Percentiles rank a stretch among this genome's conserved stretches.
These are phyloP conservation scores for Sinella curviseta DNA, from an alignment of 1,140 invertebrate genomes.

Conservation along the genomic window DNA sequence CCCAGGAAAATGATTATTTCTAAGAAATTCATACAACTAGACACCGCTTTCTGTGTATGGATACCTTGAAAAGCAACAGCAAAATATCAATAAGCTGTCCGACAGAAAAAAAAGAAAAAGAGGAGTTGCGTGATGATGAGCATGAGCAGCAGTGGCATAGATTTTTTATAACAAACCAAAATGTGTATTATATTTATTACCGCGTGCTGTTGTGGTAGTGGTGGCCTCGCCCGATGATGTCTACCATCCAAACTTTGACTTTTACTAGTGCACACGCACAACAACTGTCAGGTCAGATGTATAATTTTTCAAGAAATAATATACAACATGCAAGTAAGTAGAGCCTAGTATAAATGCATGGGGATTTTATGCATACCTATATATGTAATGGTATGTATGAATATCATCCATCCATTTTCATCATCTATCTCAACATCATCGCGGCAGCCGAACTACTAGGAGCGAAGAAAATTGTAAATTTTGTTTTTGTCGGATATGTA, in stretches of 20 bases:
- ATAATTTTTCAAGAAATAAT: not conserved
- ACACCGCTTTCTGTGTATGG: too few relatives aligned
- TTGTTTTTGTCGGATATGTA: not conserved
- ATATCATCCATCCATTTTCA: not conserved
- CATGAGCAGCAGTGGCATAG: not conserved
- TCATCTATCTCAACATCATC: not conserved
- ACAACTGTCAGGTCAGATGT: constrained; percentile 4
- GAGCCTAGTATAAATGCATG: too few relatives aligned
- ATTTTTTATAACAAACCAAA: too few relatives aligned
- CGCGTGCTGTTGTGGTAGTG: not conserved
- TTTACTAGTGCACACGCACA: not conserved
- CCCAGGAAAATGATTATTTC: too few relatives aligned
- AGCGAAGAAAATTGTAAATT: too few relatives aligned
- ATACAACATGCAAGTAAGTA: not conserved
- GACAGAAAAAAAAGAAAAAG: not conserved
- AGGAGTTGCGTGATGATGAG: not conserved
- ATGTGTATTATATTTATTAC: not conserved
- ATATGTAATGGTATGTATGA: not conserved
- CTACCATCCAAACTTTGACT: not conserved
- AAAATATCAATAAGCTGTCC: too few relatives aligned
- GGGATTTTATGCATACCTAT: not conserved
- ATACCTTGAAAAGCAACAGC: too few relatives aligned
- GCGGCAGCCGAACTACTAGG: not conserved
- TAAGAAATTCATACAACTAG: too few relatives aligned
- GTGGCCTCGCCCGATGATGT: not conserved